Evolutionary conservation across 2,797 vertebrate species (phyloP).

Genomic region (Tangara arthus): DNA sequence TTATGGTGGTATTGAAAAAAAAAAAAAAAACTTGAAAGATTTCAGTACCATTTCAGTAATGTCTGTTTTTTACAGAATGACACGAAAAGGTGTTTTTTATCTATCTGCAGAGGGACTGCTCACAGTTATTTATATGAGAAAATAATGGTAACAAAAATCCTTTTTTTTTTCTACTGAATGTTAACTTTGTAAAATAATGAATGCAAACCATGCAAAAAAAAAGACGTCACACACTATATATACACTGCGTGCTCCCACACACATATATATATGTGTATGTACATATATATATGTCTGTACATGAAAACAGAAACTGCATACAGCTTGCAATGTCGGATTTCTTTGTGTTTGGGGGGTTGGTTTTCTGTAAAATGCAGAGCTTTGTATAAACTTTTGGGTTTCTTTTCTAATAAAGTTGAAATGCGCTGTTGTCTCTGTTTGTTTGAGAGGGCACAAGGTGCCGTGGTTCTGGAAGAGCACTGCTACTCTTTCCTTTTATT

Average conservation of each 20-base stretch:
- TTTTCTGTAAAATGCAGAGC: conserved; percentile 58
- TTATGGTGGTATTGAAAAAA: conserved; percentile 55
- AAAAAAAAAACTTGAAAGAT: conserved; percentile 2
- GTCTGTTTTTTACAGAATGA: conserved; percentile 62
- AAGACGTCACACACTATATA: conserved; percentile 14
- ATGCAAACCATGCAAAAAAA: conserved; percentile 56
- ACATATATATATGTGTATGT: conserved; percentile 32
- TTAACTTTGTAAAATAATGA: conserved; percentile 67
- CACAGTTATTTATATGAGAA: conserved; percentile 64
- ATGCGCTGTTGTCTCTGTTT: conserved; percentile 9
- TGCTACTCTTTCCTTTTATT: not conserved
- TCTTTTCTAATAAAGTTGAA: conserved; percentile 71
- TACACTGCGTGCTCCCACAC: not conserved
- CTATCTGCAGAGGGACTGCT: conserved; percentile 51
- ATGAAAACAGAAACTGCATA: conserved; percentile 29
- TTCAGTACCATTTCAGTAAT: conserved; percentile 59
- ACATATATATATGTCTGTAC: conserved; percentile 47
- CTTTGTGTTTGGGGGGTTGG: conserved; percentile 32
- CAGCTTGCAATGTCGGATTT: conserved; percentile 24
- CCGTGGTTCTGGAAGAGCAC: not conserved
- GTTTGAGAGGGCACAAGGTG: not conserved
- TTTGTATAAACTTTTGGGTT: conserved; percentile 60
- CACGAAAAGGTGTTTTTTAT: conserved; percentile 55
- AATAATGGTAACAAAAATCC: conserved; percentile 40
- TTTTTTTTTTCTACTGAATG: conserved; percentile 64